Evolutionary conservation across 2,888 invertebrate genomes (phyloP).

Genomic region (Dryocosmus kuriphilus): DNA sequence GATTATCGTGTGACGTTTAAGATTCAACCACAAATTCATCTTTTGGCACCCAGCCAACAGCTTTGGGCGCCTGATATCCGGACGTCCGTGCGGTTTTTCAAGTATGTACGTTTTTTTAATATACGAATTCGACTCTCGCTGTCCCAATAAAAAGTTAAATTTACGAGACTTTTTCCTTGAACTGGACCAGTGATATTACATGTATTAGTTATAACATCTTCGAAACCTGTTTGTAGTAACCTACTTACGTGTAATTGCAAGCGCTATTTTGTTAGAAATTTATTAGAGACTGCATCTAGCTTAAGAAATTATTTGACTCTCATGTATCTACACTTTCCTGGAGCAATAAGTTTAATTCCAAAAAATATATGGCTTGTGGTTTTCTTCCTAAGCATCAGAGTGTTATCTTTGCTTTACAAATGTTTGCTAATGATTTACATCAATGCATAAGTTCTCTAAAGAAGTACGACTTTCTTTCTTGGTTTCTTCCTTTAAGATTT

Average conservation of each 20-base stretch:
- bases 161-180: neutral
- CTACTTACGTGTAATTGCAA: neutral
- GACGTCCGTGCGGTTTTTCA: neutral
- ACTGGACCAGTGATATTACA: neutral
- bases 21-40: neutral
- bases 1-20: neutral
- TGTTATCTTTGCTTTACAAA: conserved; percentile 36
- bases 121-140: neutral
- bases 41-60: neutral
- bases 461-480: conserved; percentile 3
- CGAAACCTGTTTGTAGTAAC: neutral
- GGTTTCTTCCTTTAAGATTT: neutral
- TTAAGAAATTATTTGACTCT: neutral
- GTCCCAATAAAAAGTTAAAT: neutral
- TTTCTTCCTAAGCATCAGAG: conserved; percentile 27
- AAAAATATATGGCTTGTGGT: conserved; percentile 38
- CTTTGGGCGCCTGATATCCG: conserved; percentile 17
- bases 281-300: conserved; percentile 2
- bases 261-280: neutral
- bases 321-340: neutral
- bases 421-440: conserved; percentile 26
- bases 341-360: conserved; percentile 3
- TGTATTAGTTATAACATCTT: neutral
- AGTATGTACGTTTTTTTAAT: neutral
- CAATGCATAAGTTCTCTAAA: conserved; percentile 14